Base-by-base conservation (phyloP, 2,888 invertebrate genomes). In the Rotaria macrura region DNA sequence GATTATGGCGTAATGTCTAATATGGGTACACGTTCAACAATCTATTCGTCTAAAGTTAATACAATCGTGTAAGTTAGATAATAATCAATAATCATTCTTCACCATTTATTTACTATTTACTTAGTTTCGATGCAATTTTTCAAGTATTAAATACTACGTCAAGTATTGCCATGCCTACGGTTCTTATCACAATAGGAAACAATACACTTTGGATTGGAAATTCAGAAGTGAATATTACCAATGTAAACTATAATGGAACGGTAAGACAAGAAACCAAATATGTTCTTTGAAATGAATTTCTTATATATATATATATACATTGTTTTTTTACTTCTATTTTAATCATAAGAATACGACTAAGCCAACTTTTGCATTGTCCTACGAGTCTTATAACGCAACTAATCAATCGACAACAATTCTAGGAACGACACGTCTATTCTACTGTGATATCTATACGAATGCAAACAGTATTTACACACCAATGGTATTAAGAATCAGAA, bases 401-500 rank as follows among this genome's bases (percentile, higher is more conserved):
- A 55, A 84, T 49, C 5, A 79, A n/a, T 25, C 40, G 14, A 4
- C 72, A 43, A 52, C 84, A 52, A 47, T 84, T 9, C 87, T 89
- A 14, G 88, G 88, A 1, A 87, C 87, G 12, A 87, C 88, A 1
- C 87, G 88, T 0, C 88, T 88, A 43, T 85, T 89, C 23, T 83
- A 87, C 38, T 85, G 88, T 47, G 87, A 88, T 57, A 88, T 89
- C 57, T 87, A 87, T 43, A 89, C 89, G 1, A 87, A 87, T 25
- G 87, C 88, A 23, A 88, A 87, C 40, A 87, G 87, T 6, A 87
- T 87, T 7, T 89, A 89, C 85, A 85, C 87, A 10, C 88, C 88
- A 38, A 88, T 90, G 87, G 87, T 88, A 85, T 87, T 90, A 29
- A 89, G 90, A 87, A 88, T 89, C 84, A 88, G 89, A 6, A 88